A percentile compares a stretch with the other conserved stretches of the same genome.
These are phyloP conservation scores for Trogon melanurus DNA, from an alignment of 2,113 vertebrate species.

Conservation along the genomic window DNA sequence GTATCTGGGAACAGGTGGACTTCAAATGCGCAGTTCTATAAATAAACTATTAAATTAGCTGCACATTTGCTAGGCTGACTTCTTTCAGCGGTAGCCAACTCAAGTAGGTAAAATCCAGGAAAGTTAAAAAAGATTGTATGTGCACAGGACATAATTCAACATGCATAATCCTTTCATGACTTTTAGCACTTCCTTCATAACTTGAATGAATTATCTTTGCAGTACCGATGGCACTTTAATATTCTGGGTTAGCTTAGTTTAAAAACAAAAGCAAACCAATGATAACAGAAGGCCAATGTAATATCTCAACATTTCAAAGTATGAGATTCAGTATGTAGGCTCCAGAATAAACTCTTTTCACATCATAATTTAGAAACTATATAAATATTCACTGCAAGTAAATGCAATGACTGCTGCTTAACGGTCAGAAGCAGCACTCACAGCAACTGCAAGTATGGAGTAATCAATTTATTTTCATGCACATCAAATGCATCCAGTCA, in stretches of 20 bases:
- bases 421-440: not conserved
- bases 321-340: not conserved
- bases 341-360: not conserved
- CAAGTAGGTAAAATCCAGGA: constrained; percentile 2
- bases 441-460: not conserved
- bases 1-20: constrained; percentile 59
- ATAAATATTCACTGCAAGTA: not conserved
- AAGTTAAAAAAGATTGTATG: not conserved
- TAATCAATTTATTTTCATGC: not conserved
- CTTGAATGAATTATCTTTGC: not conserved
- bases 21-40: constrained; percentile 59
- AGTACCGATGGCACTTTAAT: not conserved
- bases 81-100: constrained; percentile 11
- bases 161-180: not conserved
- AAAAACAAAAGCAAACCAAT: not conserved
- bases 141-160: not conserved
- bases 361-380: not conserved
- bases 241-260: not conserved
- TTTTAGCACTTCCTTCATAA: constrained; percentile 3
- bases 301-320: not conserved
- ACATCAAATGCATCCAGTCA: not conserved
- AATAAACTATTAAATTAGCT: constrained; percentile 62
- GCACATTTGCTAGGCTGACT: constrained; percentile 7
- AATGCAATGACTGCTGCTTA: not conserved
- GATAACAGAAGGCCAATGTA: not conserved